These are phyloP conservation scores for Chionodraco myersi DNA, from an alignment of 2,113 vertebrate species.

Conservation along the genomic window DNA sequence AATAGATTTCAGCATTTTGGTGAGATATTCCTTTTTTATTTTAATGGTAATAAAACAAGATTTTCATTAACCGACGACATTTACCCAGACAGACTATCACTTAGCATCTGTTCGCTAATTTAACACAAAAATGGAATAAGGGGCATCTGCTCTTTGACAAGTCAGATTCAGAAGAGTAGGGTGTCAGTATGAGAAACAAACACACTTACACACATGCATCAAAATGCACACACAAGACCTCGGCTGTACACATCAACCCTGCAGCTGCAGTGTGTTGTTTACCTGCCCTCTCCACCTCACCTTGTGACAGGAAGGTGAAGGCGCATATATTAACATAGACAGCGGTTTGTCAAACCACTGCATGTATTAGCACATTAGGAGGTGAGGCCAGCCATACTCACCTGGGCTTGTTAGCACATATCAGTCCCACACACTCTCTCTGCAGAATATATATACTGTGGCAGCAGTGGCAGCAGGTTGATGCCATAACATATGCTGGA, in stretches of 20 bases:
- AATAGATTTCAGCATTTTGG: background rate
- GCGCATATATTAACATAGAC: constrained; percentile 91
- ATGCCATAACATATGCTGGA: constrained; percentile 54
- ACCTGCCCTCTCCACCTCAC: constrained; percentile 83
- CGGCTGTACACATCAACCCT: constrained; percentile 28
- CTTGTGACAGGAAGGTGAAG: constrained; percentile 89
- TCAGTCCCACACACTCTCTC: constrained; percentile 59
- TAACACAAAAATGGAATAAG: constrained; percentile 48
- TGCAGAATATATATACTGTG: constrained; percentile 57
- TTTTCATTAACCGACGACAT: constrained; percentile 23
- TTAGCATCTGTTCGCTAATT: constrained; percentile 69
- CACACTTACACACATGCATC: constrained; percentile 39
- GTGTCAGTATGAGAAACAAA: constrained; percentile 57
- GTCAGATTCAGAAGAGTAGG: constrained; percentile 64
- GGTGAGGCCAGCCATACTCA: constrained; percentile 83
- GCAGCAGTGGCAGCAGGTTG: constrained; percentile 66
- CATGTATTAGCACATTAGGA: constrained; percentile 90
- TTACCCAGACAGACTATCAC: constrained; percentile 28
- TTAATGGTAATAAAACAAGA: constrained; percentile 2
- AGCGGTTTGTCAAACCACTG: constrained; percentile 89
- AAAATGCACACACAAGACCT: constrained; percentile 36
- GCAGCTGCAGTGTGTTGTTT: constrained; percentile 72
- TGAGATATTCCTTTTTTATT: constrained; percentile 11
- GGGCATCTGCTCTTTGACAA: constrained; percentile 78
- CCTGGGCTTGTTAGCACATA: constrained; percentile 84